Conservation (phyloP, 64 coral and sea anemone genomes). For the Anthopleura sola region DNA sequence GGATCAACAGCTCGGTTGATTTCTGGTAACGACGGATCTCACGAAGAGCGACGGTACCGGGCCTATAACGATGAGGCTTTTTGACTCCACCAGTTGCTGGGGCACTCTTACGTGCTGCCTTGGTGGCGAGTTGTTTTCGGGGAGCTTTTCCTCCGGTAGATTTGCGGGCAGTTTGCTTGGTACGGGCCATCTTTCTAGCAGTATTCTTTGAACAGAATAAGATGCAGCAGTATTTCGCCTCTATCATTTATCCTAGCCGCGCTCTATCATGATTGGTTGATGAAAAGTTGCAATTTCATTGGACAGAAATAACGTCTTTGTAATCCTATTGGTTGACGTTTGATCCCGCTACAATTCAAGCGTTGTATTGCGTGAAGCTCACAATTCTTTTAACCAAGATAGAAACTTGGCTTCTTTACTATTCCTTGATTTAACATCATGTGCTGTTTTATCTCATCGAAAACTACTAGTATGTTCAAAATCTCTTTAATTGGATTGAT, state of each 20-base stretch:
- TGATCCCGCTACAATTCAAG: neutral
- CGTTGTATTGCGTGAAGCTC: neutral
- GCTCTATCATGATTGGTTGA: slow-evolving; percentile 12
- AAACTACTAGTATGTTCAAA: neutral
- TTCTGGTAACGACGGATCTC: no score
- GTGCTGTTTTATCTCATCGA: neutral
- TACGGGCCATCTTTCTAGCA: slow-evolving; percentile 52
- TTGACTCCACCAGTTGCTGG: slow-evolving; percentile 53
- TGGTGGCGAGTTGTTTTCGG: slow-evolving; percentile 66
- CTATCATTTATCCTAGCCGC: neutral
- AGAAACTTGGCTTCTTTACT: neutral
- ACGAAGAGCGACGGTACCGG: no score
- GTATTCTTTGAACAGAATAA: neutral
- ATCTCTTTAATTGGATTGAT: neutral
- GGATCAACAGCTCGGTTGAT: no score
- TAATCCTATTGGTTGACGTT: slow-evolving; percentile 1
- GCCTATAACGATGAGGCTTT: no score
- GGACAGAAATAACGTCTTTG: neutral
- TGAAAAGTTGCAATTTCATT: neutral
- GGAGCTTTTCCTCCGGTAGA: slow-evolving; percentile 77
- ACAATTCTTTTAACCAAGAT: neutral
- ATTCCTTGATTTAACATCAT: neutral
- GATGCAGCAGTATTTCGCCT: neutral
- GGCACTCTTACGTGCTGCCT: slow-evolving; percentile 67
- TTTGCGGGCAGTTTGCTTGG: slow-evolving; percentile 66